Conservation (phyloP, 2,888 invertebrate genomes). For the Eledone cirrhosa region DNA sequence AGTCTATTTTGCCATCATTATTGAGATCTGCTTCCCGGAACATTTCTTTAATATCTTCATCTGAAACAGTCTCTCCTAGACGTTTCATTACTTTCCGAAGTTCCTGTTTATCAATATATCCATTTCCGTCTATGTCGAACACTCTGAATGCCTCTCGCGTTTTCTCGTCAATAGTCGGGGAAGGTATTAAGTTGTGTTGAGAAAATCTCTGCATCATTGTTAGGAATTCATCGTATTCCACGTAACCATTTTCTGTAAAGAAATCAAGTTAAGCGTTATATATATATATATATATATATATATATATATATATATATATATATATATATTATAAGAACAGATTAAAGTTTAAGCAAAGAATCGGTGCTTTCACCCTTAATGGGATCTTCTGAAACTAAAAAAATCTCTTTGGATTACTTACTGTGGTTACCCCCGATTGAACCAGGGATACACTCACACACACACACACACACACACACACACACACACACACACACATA, state of each 20-base stretch:
- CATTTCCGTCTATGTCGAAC: slow-evolving; percentile 62
- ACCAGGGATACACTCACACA: no score
- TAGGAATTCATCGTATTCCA: slow-evolving; percentile 62
- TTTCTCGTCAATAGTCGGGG: slow-evolving; percentile 42
- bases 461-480: no score
- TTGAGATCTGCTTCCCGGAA: slow-evolving; percentile 63
- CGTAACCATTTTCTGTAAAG: slow-evolving; percentile 57
- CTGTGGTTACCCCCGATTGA: no score
- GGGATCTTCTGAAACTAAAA: no score
- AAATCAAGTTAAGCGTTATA: neutral
- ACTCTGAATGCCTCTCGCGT: slow-evolving; percentile 54
- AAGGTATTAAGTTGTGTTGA: slow-evolving; percentile 27
- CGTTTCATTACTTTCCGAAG: slow-evolving; percentile 61
- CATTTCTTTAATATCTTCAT: slow-evolving; percentile 63
- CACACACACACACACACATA: no score
- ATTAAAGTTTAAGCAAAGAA: no score
- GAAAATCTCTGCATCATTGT: slow-evolving; percentile 58
- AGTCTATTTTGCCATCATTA: slow-evolving; percentile 64
- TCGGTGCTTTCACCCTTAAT: no score
- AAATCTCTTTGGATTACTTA: no score
- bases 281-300: no score
- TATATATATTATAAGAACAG: no score
- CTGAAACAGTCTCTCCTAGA: slow-evolving; percentile 61
- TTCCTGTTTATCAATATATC: slow-evolving; percentile 63
- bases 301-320: no score